Evolutionary conservation across 2,113 vertebrate genomes (phyloP).

Genomic region (Phalacrocorax pelagicus): DNA sequence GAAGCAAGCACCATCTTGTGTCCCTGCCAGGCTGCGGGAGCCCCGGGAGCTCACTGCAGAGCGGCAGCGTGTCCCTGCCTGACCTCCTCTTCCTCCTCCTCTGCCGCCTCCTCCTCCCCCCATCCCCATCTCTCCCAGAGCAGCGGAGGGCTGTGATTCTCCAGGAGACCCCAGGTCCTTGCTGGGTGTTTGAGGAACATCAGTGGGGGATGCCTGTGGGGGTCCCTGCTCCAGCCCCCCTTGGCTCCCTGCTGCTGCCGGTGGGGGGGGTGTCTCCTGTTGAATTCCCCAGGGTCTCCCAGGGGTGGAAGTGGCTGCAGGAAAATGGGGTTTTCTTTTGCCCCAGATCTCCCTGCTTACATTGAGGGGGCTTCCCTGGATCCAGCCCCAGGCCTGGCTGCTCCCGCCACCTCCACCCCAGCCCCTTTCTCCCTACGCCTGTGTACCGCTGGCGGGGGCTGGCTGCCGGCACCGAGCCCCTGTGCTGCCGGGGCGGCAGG

Average conservation of each 20-base stretch:
- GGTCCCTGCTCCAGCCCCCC: not conserved
- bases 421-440: not conserved
- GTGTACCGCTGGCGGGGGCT: fast-evolving
- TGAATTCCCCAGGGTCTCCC: not conserved
- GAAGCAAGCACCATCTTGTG: conserved; percentile 45
- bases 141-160: not conserved
- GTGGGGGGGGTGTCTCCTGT: not conserved
- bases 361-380: not conserved
- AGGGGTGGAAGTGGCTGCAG: fast-evolving
- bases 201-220: not conserved
- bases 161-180: fast-evolving
- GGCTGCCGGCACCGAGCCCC: not conserved
- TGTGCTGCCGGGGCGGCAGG: not conserved
- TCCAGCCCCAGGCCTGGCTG: not conserved
- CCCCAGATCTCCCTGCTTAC: not conserved
- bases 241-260: not conserved
- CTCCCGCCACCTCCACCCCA: not conserved
- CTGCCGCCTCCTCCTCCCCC: not conserved
- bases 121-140: not conserved
- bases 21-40: conserved; percentile 60
- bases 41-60: conserved; percentile 45
- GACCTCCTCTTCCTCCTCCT: conserved; percentile 12
- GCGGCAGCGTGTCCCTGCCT: conserved; percentile 36
- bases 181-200: not conserved
- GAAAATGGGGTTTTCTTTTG: fast-evolving